Evolutionary conservation across 1,140 invertebrate genomes (phyloP), one percentile per base, ranked within the genome.

Genomic region (Hycleus phaleratus): DNA sequence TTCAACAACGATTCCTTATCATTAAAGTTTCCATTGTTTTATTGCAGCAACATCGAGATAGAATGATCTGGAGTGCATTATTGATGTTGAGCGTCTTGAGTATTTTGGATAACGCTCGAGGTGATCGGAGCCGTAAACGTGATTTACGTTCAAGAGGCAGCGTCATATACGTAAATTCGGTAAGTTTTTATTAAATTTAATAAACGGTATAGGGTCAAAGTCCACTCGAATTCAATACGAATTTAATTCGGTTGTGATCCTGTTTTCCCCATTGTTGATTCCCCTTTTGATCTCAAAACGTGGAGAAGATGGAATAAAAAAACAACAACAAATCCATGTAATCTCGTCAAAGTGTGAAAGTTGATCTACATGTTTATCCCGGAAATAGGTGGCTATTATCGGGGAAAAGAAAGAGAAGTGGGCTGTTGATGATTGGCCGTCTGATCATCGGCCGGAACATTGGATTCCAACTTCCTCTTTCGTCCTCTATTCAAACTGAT

Each of bases 91-190:
- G 11, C 7, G 26, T 46, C 43, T 26, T 53, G 3, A 45, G 10
- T 12, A 39, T 53, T 26, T 42, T 42, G 10, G 25, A 11, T 25
- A 26, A 26, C 12, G 39, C 38, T 26, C 7, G 8, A 1, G 51
- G 18, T 38, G 51, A 53, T 9, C 12, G 26, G 11, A 43, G 45
- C 26, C 40, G 51, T 8, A 53, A 53, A 12, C 43, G 51, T 4
- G 51, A 53, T 26, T 24, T 53, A 26, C 40, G 38, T 24, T 9
- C 51, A 42, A 10, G 40, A 42, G 11, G 51, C 10, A 53, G 18
- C 9, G 51, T 53, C 39, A 46, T 53, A 11, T 53, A 53, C 43
- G 51, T 42, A 12, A 45, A 44, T n/a, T 12, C 43, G 40, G 51
- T 53, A 38, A 53, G 51, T 46, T 18, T 18, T 18, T 18, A 18